A percentile compares a stretch with the other conserved stretches of the same genome.
Conservation (phyloP, 2,113 vertebrate genomes). For the Pseudorectes ferrugineus region DNA sequence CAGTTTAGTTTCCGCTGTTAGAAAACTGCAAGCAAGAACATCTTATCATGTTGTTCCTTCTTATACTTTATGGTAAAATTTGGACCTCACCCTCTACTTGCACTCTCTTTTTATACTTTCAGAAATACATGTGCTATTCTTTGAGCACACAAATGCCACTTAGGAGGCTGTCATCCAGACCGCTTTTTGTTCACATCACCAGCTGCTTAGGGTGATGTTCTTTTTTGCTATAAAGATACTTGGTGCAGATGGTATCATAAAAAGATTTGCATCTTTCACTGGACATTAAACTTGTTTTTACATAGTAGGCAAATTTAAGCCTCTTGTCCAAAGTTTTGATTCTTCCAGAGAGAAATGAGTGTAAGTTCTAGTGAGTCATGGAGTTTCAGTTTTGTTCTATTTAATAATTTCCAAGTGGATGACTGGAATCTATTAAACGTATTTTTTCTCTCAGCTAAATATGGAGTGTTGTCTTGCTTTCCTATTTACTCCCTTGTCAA, state of each 20-base stretch:
- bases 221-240: background rate
- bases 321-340: background rate
- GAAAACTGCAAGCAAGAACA: background rate
- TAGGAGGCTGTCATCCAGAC: background rate
- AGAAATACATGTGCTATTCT: background rate
- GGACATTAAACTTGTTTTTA: background rate
- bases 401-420: background rate
- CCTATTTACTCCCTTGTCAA: background rate
- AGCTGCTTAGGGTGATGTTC: background rate
- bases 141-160: background rate
- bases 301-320: background rate
- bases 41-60: background rate
- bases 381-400: background rate
- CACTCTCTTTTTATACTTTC: background rate
- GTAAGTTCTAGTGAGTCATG: background rate
- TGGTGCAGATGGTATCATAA: background rate
- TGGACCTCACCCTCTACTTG: background rate
- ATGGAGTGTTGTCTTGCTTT: background rate
- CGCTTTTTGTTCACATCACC: background rate
- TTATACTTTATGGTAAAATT: background rate
- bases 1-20: background rate
- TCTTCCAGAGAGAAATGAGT: background rate
- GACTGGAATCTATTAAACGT: background rate
- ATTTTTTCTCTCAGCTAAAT: background rate
- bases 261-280: background rate